Evolutionary conservation across 2,888 invertebrate genomes (phyloP).

Genomic region (Lasioglossum zephyrum): DNA sequence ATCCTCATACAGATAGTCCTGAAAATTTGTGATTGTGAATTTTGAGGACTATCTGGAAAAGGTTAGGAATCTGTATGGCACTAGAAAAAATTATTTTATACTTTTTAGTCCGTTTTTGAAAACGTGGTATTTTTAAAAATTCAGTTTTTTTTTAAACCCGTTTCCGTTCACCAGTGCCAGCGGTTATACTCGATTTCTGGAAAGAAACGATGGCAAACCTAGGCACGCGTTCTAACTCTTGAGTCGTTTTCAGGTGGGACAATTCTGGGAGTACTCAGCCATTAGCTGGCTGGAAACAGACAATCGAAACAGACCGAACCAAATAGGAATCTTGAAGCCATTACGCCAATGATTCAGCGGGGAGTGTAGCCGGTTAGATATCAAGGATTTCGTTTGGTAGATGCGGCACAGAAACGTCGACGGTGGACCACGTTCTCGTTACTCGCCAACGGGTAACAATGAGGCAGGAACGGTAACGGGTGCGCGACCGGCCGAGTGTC

Average conservation of each 20-base stretch:
- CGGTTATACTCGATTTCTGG: neutral
- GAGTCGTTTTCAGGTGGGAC: neutral
- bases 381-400: neutral
- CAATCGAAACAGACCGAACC: constrained; percentile 2
- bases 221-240: neutral
- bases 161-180: neutral
- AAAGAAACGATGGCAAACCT: neutral
- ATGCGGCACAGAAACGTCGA: neutral
- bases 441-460: neutral
- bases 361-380: neutral
- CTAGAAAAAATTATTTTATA: too few relatives aligned
- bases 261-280: neutral
- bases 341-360: neutral
- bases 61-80: too few relatives aligned
- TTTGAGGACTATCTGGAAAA: too few relatives aligned
- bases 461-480: neutral
- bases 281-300: constrained; percentile 6
- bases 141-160: too few relatives aligned
- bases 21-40: too few relatives aligned
- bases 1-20: too few relatives aligned
- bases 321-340: neutral
- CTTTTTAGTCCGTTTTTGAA: too few relatives aligned
- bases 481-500: neutral
- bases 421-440: neutral
- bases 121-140: too few relatives aligned